phyloP scores from a whole-genome alignment of 2,113 vertebrate species.

The Collichthys lucidus region DNA sequence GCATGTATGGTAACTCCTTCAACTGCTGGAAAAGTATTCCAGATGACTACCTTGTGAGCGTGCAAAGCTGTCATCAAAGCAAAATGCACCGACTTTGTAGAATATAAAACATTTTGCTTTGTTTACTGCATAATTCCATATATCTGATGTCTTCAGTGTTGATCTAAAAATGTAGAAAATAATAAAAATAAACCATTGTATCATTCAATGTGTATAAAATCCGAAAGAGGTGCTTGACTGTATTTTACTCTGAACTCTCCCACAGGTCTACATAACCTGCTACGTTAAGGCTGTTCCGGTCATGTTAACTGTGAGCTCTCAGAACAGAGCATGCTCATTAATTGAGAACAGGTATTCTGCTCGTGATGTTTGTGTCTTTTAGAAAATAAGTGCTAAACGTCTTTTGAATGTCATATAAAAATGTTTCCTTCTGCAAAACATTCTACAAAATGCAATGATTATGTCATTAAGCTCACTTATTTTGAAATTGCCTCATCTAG shows the following conservation, averaged over 20 bases:
- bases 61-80: too few relatives aligned
- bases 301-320: conserved; percentile 7
- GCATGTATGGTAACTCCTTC: too few relatives aligned
- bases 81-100: too few relatives aligned
- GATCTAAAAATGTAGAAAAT: too few relatives aligned
- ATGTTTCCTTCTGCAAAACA: background rate
- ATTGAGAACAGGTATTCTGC: conserved; percentile 62
- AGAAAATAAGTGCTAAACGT: background rate
- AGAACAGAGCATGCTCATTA: conserved; percentile 76
- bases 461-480: background rate
- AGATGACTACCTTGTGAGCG: too few relatives aligned
- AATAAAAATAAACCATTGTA: too few relatives aligned
- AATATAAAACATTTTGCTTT: too few relatives aligned
- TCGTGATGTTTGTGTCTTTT: background rate
- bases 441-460: background rate
- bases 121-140: too few relatives aligned
- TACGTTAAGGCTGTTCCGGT: conserved; percentile 67
- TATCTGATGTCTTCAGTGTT: too few relatives aligned
- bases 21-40: too few relatives aligned
- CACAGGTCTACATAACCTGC: conserved; percentile 78
- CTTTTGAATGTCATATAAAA: background rate
- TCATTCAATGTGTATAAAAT: background rate
- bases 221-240: background rate
- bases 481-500: conserved; percentile 44
- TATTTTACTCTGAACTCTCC: background rate